phyloP scores from a whole-genome alignment of 1,140 invertebrate species.

The Panagrolaimus sp. region DNA sequence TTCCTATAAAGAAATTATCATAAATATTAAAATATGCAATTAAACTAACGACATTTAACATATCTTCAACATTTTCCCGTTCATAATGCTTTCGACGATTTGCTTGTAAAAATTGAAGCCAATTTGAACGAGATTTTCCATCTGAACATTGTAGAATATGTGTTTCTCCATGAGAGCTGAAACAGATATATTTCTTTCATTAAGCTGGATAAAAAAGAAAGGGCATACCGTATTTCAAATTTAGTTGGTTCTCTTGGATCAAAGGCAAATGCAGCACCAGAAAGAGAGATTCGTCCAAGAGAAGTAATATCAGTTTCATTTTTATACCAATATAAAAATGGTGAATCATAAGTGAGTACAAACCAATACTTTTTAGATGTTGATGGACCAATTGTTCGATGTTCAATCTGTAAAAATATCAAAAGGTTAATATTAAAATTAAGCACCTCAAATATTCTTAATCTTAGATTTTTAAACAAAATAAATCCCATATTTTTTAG shows the following conservation, averaged over 20 bases:
- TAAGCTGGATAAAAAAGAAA: not conserved
- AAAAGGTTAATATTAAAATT: too few species aligned
- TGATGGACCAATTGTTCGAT: constrained; percentile 27
- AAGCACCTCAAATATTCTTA: too few species aligned
- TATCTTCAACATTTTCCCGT: constrained; percentile 6
- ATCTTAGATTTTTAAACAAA: too few species aligned
- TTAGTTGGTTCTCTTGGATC: constrained; percentile 34
- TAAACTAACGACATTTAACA: constrained; percentile 14
- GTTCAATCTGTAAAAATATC: constrained; percentile 32
- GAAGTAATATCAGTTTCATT: constrained; percentile 35
- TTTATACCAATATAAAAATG: constrained; percentile 40
- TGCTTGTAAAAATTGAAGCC: constrained; percentile 28
- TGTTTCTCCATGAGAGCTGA: constrained; percentile 31
- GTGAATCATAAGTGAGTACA: constrained; percentile 30
- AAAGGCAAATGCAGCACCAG: constrained; percentile 37
- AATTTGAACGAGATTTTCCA: constrained; percentile 29
- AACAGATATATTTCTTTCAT: constrained; percentile 14
- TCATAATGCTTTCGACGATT: constrained; percentile 35
- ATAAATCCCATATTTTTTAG: too few species aligned
- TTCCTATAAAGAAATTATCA: not conserved
- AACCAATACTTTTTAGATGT: constrained; percentile 37
- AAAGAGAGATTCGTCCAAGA: constrained; percentile 33
- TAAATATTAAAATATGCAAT: not conserved
- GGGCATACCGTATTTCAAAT: constrained; percentile 40
- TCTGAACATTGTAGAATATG: constrained; percentile 31